These are phyloP conservation scores for Rhipidura dahli DNA, from an alignment of 2,113 vertebrate species.

Conservation along the genomic window DNA sequence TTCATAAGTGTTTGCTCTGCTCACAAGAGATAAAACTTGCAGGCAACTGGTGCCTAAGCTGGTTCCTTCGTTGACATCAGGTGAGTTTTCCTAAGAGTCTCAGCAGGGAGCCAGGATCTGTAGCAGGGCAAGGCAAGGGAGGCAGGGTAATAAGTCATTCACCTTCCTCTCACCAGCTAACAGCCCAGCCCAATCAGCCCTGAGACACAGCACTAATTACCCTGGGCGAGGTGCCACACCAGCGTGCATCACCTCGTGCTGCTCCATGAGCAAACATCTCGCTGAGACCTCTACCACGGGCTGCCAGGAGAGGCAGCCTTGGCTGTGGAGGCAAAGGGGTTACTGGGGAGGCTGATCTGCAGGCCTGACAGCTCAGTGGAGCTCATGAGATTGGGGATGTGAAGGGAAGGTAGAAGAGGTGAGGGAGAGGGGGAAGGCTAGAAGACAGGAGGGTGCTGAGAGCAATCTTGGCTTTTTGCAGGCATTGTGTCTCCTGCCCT, in stretches of 20 bases:
- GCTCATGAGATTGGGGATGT: not conserved
- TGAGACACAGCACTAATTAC: not conserved
- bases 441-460: not conserved
- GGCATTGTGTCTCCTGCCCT: not conserved
- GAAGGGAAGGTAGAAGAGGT: not conserved
- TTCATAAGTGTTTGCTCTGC: not conserved
- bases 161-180: not conserved
- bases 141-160: not conserved
- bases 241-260: rapidly evolving
- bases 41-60: not conserved
- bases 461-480: not conserved
- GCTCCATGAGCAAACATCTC: not conserved
- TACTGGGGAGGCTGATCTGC: not conserved
- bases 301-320: not conserved
- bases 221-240: not conserved
- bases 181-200: not conserved
- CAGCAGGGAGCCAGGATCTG: not conserved
- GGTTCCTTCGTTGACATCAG: not conserved
- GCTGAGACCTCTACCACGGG: not conserved
- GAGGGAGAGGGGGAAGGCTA: not conserved
- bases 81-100: not conserved
- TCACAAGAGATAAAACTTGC: not conserved
- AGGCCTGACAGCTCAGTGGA: not conserved
- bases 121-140: not conserved
- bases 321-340: not conserved